phyloP scores from a whole-genome alignment of 1,140 invertebrate species.

The Asobara japonica region DNA sequence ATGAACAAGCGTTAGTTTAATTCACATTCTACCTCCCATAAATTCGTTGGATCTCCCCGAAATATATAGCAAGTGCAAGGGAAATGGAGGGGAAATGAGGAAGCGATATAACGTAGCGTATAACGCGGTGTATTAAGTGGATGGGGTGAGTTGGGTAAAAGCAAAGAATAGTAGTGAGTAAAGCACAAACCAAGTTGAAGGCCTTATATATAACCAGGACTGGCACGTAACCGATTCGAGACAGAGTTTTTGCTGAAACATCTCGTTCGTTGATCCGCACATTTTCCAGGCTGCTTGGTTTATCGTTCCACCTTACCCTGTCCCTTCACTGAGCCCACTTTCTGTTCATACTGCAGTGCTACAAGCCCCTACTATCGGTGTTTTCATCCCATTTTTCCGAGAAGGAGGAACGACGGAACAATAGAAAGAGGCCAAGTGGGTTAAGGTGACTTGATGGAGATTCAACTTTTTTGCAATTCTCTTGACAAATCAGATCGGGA shows the following conservation, averaged over 20 bases:
- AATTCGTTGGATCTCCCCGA: conserved; percentile 51
- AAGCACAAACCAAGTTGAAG: conserved; percentile 14
- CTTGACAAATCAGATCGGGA: too few relatives aligned
- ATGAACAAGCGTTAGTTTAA: conserved; percentile 58
- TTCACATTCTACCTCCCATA: conserved; percentile 61
- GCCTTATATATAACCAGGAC: neutral
- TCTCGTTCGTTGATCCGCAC: conserved; percentile 36
- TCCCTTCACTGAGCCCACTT: conserved; percentile 21
- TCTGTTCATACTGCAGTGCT: conserved; percentile 10
- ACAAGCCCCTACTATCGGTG: conserved; percentile 10
- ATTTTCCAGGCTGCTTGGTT: conserved; percentile 42
- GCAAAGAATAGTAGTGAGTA: neutral
- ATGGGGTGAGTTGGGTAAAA: conserved; percentile 23
- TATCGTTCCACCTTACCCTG: conserved; percentile 25
- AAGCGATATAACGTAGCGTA: conserved; percentile 50
- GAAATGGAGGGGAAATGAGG: conserved; percentile 18
- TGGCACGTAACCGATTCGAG: conserved; percentile 19
- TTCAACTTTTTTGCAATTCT: too few relatives aligned
- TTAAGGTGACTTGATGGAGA: too few relatives aligned
- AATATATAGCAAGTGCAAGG: neutral
- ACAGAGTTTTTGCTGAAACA: conserved; percentile 36
- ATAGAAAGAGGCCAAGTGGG: neutral
- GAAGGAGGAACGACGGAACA: neutral
- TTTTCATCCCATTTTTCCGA: conserved; percentile 10
- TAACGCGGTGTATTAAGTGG: conserved; percentile 44